Conservation (phyloP, 2,888 invertebrate species). For the Listrodromus nycthemerus region DNA sequence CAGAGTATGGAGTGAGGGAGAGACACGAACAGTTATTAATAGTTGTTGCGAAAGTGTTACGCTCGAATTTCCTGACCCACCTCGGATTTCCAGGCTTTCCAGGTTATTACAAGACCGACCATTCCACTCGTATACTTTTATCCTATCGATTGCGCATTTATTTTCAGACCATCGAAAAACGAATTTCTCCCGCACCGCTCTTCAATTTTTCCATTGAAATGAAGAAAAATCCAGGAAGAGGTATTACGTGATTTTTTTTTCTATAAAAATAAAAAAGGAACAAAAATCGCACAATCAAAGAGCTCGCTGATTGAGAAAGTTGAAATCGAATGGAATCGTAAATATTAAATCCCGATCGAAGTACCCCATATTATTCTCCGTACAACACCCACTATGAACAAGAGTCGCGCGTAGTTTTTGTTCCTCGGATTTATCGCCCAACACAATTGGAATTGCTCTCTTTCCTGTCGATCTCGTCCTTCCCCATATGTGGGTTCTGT, state of each 20-base stretch:
- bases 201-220: neutral
- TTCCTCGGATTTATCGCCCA: conserved; percentile 14
- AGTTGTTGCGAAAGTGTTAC: neutral
- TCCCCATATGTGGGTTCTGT: neutral
- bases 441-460: conserved; percentile 11
- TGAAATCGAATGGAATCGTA: neutral
- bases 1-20: no score
- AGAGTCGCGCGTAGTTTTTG: neutral
- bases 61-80: neutral
- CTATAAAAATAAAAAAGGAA: neutral
- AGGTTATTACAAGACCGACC: neutral
- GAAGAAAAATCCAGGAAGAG: neutral
- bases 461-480: neutral
- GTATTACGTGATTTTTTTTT: no score
- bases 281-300: neutral
- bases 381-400: neutral
- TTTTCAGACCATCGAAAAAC: neutral
- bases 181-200: neutral
- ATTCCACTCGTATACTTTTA: neutral
- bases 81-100: neutral
- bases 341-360: neutral
- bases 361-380: neutral
- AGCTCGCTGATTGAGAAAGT: neutral
- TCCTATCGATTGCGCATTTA: neutral
- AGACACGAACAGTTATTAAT: neutral